Percentiles rank a stretch among this genome's conserved stretches.
phyloP scores from a whole-genome alignment of 2,113 vertebrate species.

The Catagonus wagneri region DNA sequence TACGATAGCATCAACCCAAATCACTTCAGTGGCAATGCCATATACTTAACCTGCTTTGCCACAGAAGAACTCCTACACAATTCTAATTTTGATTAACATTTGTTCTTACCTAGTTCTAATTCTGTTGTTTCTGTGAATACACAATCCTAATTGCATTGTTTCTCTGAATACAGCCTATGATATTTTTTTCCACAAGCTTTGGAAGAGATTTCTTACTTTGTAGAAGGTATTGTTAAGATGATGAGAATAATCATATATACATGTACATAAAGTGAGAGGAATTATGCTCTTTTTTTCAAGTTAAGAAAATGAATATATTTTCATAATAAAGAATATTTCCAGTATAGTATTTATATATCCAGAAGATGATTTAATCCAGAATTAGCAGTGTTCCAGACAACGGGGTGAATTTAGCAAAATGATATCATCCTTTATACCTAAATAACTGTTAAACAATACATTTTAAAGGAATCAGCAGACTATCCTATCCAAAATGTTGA shows the following conservation, averaged over 20 bases:
- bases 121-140: no score
- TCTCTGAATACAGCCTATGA: background rate
- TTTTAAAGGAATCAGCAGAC: background rate
- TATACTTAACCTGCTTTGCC: no score
- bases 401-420: background rate
- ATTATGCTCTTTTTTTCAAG: background rate
- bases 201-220: background rate
- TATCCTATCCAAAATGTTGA: background rate
- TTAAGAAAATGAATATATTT: background rate
- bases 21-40: no score
- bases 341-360: background rate
- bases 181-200: background rate
- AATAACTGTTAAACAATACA: background rate
- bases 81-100: background rate
- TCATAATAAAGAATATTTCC: background rate
- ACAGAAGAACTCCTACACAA: no score
- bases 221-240: background rate
- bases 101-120: background rate
- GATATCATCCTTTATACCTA: background rate
- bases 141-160: background rate
- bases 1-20: no score
- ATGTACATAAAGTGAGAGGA: background rate
- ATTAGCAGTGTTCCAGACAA: background rate
- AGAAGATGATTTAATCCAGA: background rate
- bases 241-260: background rate